Evolutionary conservation across 2,888 invertebrate species (phyloP), one percentile per base, ranked within the genome.

Genomic region (Cosmopolites sordidus): DNA sequence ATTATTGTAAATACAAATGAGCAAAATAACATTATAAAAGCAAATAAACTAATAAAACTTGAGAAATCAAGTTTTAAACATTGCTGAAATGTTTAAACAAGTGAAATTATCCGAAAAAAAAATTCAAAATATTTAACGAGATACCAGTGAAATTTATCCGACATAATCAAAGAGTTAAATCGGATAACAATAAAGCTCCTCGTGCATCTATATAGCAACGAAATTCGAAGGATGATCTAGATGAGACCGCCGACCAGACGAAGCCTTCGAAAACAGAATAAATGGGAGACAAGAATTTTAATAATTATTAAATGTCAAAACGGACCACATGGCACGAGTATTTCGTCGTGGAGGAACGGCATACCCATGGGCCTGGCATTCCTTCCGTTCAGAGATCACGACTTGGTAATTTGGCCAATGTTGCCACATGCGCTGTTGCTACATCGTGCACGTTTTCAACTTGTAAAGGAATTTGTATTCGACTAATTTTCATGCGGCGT

Each of bases 371-470:
- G 40, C 43, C 33, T 41, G 49, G 54, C 46, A 54, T 54, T 49
- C 48, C 12, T 15, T 38, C 39, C 47, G 33, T 39, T 39, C 39
- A 41, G 30, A 43, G 37, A 33, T 41, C 46, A 44, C 48, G 54
- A 54, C 29, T 41, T 54, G 49, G 46, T 49, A 54, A 54, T 54
- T 54, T 54, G 49, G 48, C 42, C 49, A 54, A 38, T 17, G 42
- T 9, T 12, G n/a, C n/a, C n/a, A n/a, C 22, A n/a, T 43, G 33
- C 52, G 37, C 9, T 17, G 52, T 52, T 52, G 52, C 52, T 47
- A 47, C 42, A 40, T 37, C 22, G 22, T 22, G 22, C 22, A 8
- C 22, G 22, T 22, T 22, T 22, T 22, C 22, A 8, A 5, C 22
- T 22, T 22, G 22, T 22, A 3, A 22, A 8, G 22, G 22, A 22